Evolutionary conservation across 1,140 invertebrate genomes (phyloP).

Genomic region (Telenomus remus): DNA sequence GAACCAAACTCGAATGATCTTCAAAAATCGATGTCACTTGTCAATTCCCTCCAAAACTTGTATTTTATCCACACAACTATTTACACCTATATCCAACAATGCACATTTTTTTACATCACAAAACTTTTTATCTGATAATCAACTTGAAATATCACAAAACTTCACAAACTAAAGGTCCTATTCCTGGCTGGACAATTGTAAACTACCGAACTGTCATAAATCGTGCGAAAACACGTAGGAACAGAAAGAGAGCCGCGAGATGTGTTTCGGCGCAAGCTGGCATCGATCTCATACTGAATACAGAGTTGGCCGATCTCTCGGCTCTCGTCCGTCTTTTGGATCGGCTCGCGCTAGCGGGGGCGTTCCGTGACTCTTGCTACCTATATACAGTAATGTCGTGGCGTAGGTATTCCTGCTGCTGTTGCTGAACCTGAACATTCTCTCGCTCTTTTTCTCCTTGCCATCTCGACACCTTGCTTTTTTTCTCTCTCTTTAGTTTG

Average conservation of each 20-base stretch:
- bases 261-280: slow-evolving; percentile 32
- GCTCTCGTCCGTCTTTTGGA: slow-evolving; percentile 62
- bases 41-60: too few species aligned
- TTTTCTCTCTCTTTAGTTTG: slow-evolving; percentile 4
- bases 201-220: too few species aligned
- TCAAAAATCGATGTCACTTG: too few species aligned
- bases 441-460: slow-evolving; percentile 50
- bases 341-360: slow-evolving; percentile 63
- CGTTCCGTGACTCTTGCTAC: slow-evolving; percentile 60
- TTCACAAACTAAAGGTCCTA: too few species aligned
- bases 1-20: too few species aligned
- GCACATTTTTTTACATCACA: too few species aligned
- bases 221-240: slow-evolving; percentile 1
- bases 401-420: slow-evolving; percentile 46
- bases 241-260: slow-evolving; percentile 23
- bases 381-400: slow-evolving; percentile 57
- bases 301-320: slow-evolving; percentile 54
- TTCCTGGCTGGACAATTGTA: too few species aligned
- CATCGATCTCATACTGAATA: slow-evolving; percentile 58
- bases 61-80: too few species aligned
- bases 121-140: too few species aligned
- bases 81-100: too few species aligned
- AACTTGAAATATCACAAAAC: too few species aligned
- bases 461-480: slow-evolving; percentile 23
- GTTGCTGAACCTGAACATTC: slow-evolving; percentile 47